Evolutionary conservation across 2,888 invertebrate species (phyloP), one percentile per base, ranked within the genome.

Genomic region (Apodemia zela): DNA sequence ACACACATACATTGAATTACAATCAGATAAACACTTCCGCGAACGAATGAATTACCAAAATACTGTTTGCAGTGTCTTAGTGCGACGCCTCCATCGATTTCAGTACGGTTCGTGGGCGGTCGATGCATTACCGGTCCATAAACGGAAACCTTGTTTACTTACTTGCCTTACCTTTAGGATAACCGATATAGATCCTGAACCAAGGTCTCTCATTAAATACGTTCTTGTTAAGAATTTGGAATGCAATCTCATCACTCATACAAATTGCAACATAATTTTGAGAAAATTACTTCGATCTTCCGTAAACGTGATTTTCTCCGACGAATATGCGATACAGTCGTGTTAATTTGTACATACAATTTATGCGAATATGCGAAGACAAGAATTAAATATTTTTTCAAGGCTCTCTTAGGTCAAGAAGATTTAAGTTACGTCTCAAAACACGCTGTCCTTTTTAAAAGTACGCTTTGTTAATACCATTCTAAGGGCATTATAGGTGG

Each of bases 121-220:
- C 87, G 85, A 85, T 87, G 88, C 88, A 89, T 85, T 87, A 81
- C 78, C 84, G 71, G 76, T 75, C 85, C 87, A 75, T 87, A 86
- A 79, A 81, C 80, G 84, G 84, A 84, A 81, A 84, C 78, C 82
- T 84, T 76, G 81, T 85, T 85, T 86, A 85, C 84, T 80, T 85
- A 87, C 87, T 84, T 84, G 84, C 84, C 83, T 84, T 87, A 81
- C 85, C 87, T 87, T 84, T 81, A 84, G 79, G 77, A 83, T 79
- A 78, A 77, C 73, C 75, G 77, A 81, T 85, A 84, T 83, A 81
- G 80, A 78, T 75, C 75, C 66, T 29, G 69, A 72, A 73, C 76
- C 84, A 85, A 85, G 84, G 82, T 76, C 76, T 72, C 72, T 81
- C 81, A 82, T 79, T 84, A 84, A 77, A 77, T 74, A 76, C 72